These are phyloP conservation scores for Cettia cetti DNA, from an alignment of 2,113 vertebrate species.

Conservation along the genomic window DNA sequence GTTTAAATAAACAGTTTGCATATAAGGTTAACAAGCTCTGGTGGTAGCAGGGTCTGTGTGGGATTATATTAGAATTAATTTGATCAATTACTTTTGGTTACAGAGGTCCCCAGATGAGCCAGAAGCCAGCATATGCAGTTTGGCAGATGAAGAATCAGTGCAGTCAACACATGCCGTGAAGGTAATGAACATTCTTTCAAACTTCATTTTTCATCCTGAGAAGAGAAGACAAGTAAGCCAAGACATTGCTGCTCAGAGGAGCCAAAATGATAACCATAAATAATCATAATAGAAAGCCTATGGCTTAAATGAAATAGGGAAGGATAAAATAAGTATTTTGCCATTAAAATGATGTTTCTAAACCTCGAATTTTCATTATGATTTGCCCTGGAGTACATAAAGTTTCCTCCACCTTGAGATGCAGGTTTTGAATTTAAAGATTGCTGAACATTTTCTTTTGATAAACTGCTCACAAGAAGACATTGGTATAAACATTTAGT, in stretches of 20 bases:
- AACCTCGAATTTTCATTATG: conserved; percentile 9
- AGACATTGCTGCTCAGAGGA: conserved; percentile 60
- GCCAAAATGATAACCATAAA: conserved; percentile 70
- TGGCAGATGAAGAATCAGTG: conserved; percentile 81
- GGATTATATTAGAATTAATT: conserved; percentile 73
- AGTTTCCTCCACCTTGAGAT: background rate
- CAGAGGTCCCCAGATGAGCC: conserved; percentile 78
- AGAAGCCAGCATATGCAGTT: conserved; percentile 75
- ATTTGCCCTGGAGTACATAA: background rate
- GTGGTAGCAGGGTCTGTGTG: conserved; percentile 50
- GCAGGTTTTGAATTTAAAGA: conserved; percentile 5
- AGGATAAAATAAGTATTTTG: conserved; percentile 2
- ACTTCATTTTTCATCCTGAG: conserved; percentile 80
- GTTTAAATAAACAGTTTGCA: conserved; percentile 75
- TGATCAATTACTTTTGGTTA: conserved; percentile 79
- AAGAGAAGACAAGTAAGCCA: conserved; percentile 67
- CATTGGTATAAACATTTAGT: background rate
- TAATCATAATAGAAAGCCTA: conserved; percentile 46
- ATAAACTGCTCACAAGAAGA: conserved; percentile 4
- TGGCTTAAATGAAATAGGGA: conserved; percentile 24
- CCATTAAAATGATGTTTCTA: background rate
- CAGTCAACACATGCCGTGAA: conserved; percentile 74
- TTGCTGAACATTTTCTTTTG: background rate
- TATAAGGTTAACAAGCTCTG: conserved; percentile 73
- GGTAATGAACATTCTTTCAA: conserved; percentile 80